Conservation (phyloP, 2,113 vertebrate genomes). For the Polypterus senegalus region DNA sequence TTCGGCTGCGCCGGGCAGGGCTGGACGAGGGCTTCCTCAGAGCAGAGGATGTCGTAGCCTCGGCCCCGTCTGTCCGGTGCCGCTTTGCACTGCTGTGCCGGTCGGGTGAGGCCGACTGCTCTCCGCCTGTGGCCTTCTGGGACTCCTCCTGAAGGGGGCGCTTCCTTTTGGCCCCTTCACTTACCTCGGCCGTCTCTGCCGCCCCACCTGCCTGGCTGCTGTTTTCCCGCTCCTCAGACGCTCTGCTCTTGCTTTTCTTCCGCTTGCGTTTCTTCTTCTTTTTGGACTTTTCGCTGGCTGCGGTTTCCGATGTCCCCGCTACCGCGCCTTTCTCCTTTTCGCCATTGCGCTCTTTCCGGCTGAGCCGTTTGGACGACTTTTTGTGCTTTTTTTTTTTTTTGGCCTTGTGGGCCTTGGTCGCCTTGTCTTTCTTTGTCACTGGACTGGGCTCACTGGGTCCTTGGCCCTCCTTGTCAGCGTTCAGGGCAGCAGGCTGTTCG, state of each 20-base stretch:
- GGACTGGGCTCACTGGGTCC: constrained; percentile 22
- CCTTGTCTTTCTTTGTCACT: constrained; percentile 38
- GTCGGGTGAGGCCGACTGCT: constrained; percentile 49
- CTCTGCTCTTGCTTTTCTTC: constrained; percentile 67
- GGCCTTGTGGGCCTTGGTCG: constrained; percentile 75
- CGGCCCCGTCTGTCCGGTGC: constrained; percentile 42
- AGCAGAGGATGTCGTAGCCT: constrained; percentile 14
- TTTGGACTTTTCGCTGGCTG: constrained; percentile 63
- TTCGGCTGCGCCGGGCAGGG: constrained; percentile 32
- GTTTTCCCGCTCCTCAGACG: constrained; percentile 28
- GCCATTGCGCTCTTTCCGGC: constrained; percentile 63
- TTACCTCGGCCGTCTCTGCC: constrained; percentile 27
- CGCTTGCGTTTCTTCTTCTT: constrained; percentile 83
- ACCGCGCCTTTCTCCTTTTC: constrained; percentile 52
- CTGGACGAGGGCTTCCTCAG: constrained; percentile 42
- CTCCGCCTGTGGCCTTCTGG: constrained; percentile 33
- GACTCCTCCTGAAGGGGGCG: constrained; percentile 52
- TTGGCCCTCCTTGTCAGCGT: constrained; percentile 32
- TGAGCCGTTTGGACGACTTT: constrained; percentile 56
- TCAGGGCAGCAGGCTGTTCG: constrained; percentile 28
- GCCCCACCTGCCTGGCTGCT: constrained; percentile 10
- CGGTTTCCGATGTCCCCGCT: constrained; percentile 50
- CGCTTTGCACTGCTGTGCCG: constrained; percentile 57
- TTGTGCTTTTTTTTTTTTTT: constrained; percentile 95
- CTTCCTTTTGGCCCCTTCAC: constrained; percentile 57